Percentiles rank a stretch among this genome's conserved stretches.
phyloP scores from a whole-genome alignment of 2,113 vertebrate genomes.

The Pygoscelis adeliae region DNA sequence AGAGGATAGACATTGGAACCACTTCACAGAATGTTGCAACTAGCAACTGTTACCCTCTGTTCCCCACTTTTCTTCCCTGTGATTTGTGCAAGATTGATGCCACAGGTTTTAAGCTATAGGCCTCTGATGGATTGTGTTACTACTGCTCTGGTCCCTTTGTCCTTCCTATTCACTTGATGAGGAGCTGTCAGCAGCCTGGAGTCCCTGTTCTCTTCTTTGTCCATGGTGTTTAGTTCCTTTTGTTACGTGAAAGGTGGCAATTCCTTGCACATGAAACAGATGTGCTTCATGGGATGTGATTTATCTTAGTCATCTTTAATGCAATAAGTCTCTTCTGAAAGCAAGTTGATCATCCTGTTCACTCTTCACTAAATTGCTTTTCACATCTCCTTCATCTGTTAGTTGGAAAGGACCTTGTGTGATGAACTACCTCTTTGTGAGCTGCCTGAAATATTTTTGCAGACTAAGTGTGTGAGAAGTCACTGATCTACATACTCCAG shows the following conservation, averaged over 20 bases:
- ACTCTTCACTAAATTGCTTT: neutral
- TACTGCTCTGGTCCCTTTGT: neutral
- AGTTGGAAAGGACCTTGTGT: neutral
- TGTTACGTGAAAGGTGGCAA: neutral
- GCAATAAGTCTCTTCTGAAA: neutral
- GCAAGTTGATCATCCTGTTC: neutral
- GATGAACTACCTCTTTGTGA: neutral
- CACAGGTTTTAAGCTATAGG: neutral
- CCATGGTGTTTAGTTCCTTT: neutral
- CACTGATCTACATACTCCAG: neutral
- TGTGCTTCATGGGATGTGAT: neutral
- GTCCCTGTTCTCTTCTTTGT: neutral
- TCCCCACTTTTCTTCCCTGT: neutral
- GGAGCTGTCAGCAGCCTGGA: neutral
- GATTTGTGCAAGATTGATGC: neutral
- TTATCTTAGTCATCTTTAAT: neutral
- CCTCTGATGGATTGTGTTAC: neutral
- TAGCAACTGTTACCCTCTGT: neutral
- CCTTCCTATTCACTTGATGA: neutral
- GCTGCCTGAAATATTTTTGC: neutral
- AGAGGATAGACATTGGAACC: neutral
- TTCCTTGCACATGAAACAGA: neutral
- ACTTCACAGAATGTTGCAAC: neutral
- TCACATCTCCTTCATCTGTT: neutral
- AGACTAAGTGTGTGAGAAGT: neutral